A percentile compares a stretch with the other conserved stretches of the same genome.
Evolutionary conservation across 2,113 vertebrate genomes (phyloP).

Genomic region (Epinephelus cyanopodus): DNA sequence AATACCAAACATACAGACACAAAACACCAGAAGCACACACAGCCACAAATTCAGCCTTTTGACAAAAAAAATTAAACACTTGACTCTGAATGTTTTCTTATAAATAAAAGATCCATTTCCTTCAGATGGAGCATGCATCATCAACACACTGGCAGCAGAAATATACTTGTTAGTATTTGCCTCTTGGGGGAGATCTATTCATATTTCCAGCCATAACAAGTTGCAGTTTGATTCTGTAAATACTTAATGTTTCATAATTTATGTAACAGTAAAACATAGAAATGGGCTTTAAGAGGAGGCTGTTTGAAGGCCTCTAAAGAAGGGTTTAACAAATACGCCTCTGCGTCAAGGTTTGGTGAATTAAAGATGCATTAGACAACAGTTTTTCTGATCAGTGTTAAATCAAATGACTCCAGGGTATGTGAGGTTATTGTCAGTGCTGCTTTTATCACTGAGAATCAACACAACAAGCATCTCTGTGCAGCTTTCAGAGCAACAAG

Average conservation of each 20-base stretch:
- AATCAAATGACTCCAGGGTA: neutral
- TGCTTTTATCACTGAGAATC: neutral
- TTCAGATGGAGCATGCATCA: neutral
- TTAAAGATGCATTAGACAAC: conserved; percentile 2
- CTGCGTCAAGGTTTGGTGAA: neutral
- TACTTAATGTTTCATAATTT: conserved; percentile 36
- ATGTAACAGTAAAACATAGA: conserved; percentile 20
- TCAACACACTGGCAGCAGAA: neutral
- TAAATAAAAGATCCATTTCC: conserved; percentile 4
- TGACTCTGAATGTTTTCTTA: neutral
- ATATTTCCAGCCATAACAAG: conserved; percentile 15
- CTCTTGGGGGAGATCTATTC: conserved; percentile 17
- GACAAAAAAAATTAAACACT: neutral
- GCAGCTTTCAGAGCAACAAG: neutral
- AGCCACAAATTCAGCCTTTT: neutral
- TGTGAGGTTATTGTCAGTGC: neutral
- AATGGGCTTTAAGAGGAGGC: neutral
- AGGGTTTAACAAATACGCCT: neutral
- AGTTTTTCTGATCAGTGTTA: neutral
- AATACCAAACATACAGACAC: neutral
- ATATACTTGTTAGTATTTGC: neutral
- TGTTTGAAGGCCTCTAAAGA: neutral
- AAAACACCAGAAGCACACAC: neutral
- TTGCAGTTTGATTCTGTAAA: conserved; percentile 35
- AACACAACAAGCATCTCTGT: neutral